A percentile compares a stretch with the other conserved stretches of the same genome.
Evolutionary conservation across 1,140 invertebrate species (phyloP).

Genomic region (Artemia franciscana): DNA sequence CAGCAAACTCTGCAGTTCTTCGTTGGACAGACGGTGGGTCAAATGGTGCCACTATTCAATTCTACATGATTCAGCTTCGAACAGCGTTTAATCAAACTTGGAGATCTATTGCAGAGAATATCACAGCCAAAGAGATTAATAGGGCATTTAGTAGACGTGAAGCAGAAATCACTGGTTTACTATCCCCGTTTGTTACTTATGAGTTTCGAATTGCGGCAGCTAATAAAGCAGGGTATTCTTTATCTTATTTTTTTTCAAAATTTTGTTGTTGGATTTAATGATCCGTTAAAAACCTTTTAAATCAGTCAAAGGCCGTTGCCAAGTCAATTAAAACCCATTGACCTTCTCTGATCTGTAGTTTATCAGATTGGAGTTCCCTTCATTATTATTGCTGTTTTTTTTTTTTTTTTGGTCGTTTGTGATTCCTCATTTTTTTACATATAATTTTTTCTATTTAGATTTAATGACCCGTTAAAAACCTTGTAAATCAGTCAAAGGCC

Average conservation of each 20-base stretch:
- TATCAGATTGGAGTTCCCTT: too few species aligned
- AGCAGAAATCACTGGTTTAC: constrained; percentile 34
- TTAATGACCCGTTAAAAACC: too few species aligned
- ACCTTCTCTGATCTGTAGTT: too few species aligned
- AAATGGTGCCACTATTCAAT: constrained; percentile 46
- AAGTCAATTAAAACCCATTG: too few species aligned
- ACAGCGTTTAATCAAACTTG: constrained; percentile 69
- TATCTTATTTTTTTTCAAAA: too few species aligned
- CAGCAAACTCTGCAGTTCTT: constrained; percentile 45
- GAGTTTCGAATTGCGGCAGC: constrained; percentile 66
- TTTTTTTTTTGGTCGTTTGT: too few species aligned
- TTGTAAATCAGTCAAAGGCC: too few species aligned
- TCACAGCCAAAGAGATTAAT: constrained; percentile 31
- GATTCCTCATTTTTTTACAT: too few species aligned
- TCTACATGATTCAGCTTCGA: constrained; percentile 51
- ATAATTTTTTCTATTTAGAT: too few species aligned
- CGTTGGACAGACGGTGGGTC: constrained; percentile 71
- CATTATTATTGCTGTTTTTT: too few species aligned
- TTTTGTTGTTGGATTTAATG: too few species aligned
- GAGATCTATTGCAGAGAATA: constrained; percentile 41
- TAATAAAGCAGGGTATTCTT: constrained; percentile 59
- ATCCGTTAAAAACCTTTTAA: constrained; percentile 22
- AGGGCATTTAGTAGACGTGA: constrained; percentile 46
- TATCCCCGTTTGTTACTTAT: constrained; percentile 69
- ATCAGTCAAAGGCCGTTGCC: too few species aligned